phyloP scores from a whole-genome alignment of 2,797 vertebrate genomes.

The Sarcoramphus papa region DNA sequence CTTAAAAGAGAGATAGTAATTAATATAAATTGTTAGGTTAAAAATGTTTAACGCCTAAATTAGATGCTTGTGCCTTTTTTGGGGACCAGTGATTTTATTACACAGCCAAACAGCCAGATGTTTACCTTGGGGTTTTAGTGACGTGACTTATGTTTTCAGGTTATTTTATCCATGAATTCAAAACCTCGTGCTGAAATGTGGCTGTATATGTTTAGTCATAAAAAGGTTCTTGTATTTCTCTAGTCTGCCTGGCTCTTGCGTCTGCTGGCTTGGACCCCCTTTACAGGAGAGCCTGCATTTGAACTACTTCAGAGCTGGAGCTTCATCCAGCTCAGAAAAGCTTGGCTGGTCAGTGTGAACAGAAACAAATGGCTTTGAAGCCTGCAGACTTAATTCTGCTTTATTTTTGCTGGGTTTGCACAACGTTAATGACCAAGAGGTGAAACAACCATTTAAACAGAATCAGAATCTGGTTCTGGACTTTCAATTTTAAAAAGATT shows the following conservation, averaged over 20 bases:
- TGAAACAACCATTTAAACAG: not conserved
- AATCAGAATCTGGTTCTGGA: not conserved
- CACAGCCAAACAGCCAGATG: not conserved
- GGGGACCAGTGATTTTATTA: not conserved
- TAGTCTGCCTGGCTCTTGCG: conserved; percentile 20
- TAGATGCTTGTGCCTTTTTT: not conserved
- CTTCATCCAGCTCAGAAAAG: conserved; percentile 21
- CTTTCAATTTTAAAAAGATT: not conserved
- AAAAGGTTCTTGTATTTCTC: conserved; percentile 41
- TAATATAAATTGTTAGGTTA: not conserved
- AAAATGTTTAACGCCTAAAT: not conserved
- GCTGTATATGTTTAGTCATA: not conserved
- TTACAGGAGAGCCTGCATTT: conserved; percentile 13
- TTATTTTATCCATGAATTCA: not conserved
- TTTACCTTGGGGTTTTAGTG: conserved; percentile 30
- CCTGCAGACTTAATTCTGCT: conserved; percentile 6
- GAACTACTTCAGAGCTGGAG: not conserved
- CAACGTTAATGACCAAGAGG: not conserved
- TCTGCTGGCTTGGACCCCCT: conserved; percentile 6
- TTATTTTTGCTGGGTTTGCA: conserved; percentile 28
- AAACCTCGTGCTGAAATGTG: not conserved
- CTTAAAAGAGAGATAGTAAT: not conserved
- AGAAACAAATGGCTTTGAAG: conserved; percentile 5
- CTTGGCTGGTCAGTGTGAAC: conserved; percentile 25
- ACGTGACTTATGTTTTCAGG: not conserved